Base-by-base conservation (phyloP, 2,113 vertebrate genomes). In the Eidolon helvum region DNA sequence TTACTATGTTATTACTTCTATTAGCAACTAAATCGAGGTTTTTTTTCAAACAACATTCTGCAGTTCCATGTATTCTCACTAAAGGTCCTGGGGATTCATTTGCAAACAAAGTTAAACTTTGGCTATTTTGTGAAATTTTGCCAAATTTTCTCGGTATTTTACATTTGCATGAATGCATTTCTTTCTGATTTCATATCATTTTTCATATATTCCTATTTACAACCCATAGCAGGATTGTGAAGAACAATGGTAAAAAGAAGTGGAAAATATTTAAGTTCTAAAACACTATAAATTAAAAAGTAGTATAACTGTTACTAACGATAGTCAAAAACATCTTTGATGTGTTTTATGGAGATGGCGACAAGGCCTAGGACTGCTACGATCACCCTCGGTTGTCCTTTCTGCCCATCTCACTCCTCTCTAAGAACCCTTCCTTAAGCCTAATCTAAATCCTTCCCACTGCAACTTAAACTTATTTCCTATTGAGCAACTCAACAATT, bases 151-250 rank as follows among this genome's bases (percentile, higher is more conserved):
- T 87, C 63, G 71, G 24, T 38, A 71, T 43, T 59, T 94, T 89
- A 79, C 71, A 48, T 90, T 61, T 95, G 8, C 50, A 7, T 74
- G 72, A 75, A 16, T 74, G 30, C 40, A 66, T 88, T 65, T 87
- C 82, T 95, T 97, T 92, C 93, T 87, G 85, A 95, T 97, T 96
- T 87, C 61, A 53, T 80, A 87, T 68, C 38, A 55, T 59, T 40
- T 59, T 80, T 80, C n/a, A 72, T 50, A 50, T 16, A 50, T 15
- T 50, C 15, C 50, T 65, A 89, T 82, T 77, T 90, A 82, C n/a
- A 75, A 82, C 24, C 33, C 66, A 82, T 11, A 28, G 65, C 40
- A 18, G 2, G 43, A 55, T 71, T 50, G 61, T 50, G 50, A 94
- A 97, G 48, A 69, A 45, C 53, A 57, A 68, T 4, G 48, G 72